Percentiles rank a stretch among this genome's conserved stretches.
These are phyloP conservation scores for Eulemur macaco DNA, from an alignment of 2,113 vertebrate genomes.

Conservation along the genomic window DNA sequence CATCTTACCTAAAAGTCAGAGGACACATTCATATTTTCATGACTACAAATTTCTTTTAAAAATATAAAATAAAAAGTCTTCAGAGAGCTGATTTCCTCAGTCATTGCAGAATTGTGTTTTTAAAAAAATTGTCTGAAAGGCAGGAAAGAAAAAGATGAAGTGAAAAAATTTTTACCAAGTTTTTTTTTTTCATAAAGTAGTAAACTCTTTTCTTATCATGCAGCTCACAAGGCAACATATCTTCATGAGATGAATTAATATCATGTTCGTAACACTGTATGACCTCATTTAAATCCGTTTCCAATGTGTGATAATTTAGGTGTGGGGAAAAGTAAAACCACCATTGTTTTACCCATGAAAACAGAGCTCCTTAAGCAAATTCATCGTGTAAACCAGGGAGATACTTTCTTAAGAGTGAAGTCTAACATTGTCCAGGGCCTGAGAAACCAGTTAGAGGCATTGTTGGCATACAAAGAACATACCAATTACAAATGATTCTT, in stretches of 20 bases:
- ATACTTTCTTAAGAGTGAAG: conserved; percentile 21
- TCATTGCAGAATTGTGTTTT: neutral
- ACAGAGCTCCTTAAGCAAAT: conserved; percentile 17
- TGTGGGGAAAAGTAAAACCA: neutral
- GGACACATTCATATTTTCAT: neutral
- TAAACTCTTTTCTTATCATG: neutral
- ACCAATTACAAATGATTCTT: conserved; percentile 65
- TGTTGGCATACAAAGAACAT: conserved; percentile 41
- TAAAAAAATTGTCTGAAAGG: neutral
- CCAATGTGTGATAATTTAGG: neutral
- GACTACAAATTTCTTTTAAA: neutral
- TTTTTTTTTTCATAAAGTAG: neutral
- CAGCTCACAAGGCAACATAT: neutral
- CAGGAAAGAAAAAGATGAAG: neutral
- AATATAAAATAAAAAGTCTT: neutral
- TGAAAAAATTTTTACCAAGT: neutral
- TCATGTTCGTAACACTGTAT: neutral
- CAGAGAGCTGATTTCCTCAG: neutral
- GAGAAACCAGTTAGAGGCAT: conserved; percentile 54
- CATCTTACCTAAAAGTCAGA: neutral
- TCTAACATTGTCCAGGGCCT: conserved; percentile 46
- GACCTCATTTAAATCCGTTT: neutral
- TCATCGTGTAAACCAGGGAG: conserved; percentile 46
- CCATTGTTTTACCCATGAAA: conserved; percentile 37
- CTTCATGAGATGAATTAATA: neutral